phyloP scores from a whole-genome alignment of 2,113 vertebrate species.

The Rhombomys opimus region DNA sequence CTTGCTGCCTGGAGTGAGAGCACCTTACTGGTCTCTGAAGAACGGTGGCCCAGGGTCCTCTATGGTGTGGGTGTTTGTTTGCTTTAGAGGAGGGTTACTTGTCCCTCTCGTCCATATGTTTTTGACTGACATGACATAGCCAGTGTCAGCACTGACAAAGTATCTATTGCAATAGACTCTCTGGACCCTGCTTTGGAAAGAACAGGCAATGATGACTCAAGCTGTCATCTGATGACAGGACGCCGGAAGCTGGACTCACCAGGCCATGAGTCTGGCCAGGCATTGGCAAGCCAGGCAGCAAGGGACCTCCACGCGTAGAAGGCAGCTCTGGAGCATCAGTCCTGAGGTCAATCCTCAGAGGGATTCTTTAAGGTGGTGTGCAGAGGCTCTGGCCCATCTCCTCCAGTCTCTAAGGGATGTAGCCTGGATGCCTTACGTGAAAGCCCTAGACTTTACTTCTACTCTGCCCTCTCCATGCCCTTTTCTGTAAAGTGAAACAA shows the following conservation, averaged over 20 bases:
- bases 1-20: no score
- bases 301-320: accelerated
- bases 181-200: neutral
- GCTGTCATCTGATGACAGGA: neutral
- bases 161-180: neutral
- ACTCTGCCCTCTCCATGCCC: neutral
- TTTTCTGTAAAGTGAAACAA: neutral
- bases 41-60: neutral
- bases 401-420: neutral
- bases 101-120: neutral
- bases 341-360: neutral
- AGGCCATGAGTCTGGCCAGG: neutral
- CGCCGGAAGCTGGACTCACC: neutral
- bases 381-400: neutral
- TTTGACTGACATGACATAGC: neutral
- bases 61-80: neutral
- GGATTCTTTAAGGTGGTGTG: neutral
- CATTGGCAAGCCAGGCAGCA: no score
- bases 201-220: neutral
- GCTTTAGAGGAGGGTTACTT: neutral
- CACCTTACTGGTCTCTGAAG: accelerated
- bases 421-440: neutral
- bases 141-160: neutral
- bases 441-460: neutral
- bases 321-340: neutral